A percentile compares a stretch with the other conserved stretches of the same genome.
Evolutionary conservation across 2,888 invertebrate genomes (phyloP).

Genomic region (Drosophila austrosaltans): DNA sequence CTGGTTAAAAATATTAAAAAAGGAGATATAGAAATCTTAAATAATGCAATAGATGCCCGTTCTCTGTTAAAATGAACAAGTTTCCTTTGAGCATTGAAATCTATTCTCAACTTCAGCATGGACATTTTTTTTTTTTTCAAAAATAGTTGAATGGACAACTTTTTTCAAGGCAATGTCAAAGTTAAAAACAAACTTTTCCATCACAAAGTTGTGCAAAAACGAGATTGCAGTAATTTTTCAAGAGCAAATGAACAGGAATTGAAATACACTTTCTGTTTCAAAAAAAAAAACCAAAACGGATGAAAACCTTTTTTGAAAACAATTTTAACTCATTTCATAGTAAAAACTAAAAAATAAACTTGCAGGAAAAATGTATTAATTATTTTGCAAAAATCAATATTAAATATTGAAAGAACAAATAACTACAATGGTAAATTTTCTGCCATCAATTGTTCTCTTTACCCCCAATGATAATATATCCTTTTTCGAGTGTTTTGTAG

Average conservation of each 20-base stretch:
- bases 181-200: not conserved
- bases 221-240: not conserved
- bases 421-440: no score
- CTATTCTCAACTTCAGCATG: not conserved
- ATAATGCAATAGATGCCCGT: not conserved
- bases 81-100: not conserved
- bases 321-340: not conserved
- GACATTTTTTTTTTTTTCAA: no score
- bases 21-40: not conserved
- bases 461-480: not conserved
- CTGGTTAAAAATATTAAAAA: slow-evolving; percentile 1
- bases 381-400: no score
- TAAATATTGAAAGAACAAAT: no score
- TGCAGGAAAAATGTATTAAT: no score
- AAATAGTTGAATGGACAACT: not conserved
- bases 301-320: not conserved
- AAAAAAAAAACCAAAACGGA: not conserved
- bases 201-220: not conserved
- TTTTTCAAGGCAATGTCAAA: not conserved
- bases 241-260: not conserved
- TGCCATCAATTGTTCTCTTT: no score
- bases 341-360: not conserved
- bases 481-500: not conserved
- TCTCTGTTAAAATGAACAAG: not conserved
- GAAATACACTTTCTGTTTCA: not conserved